Conservation (phyloP, 1,140 invertebrate species). For the Bombus cullumanus region DNA sequence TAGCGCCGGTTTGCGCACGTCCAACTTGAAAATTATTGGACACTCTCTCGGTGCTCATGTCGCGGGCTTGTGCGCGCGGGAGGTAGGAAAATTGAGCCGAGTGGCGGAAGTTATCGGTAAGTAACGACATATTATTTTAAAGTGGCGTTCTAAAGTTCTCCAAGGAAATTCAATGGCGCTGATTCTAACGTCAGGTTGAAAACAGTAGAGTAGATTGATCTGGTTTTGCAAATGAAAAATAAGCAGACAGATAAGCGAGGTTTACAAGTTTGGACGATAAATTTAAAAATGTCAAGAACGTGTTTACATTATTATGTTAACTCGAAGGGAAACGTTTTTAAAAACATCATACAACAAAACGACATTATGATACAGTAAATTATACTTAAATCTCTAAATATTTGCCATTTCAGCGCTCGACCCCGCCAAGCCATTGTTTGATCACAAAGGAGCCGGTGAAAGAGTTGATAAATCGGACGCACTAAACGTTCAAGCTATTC, state of each 20-base stretch:
- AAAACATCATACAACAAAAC: neutral
- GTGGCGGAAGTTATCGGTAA: conserved; percentile 51
- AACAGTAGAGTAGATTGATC: neutral
- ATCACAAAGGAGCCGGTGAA: conserved; percentile 74
- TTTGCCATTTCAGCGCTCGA: conserved; percentile 80
- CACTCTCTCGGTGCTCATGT: conserved; percentile 89
- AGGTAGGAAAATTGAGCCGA: fast-evolving
- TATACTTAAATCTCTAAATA: neutral
- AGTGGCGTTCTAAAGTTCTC: too few species aligned
- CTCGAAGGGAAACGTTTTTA: neutral
- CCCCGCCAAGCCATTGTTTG: conserved; percentile 83
- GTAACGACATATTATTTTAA: neutral
- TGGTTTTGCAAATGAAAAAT: neutral
- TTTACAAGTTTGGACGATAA: neutral
- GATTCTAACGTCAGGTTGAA: neutral
- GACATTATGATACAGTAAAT: too few species aligned
- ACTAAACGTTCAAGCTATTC: conserved; percentile 84
- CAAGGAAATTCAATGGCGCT: neutral
- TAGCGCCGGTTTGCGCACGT: conserved; percentile 82
- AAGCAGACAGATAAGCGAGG: neutral
- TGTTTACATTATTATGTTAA: neutral
- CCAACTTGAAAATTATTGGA: conserved; percentile 86
- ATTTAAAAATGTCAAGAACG: neutral
- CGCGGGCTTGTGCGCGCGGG: conserved; percentile 84
- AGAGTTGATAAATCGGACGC: conserved; percentile 82